phyloP scores from a whole-genome alignment of 2,888 invertebrate species.

The Trissolcus brochymenae region DNA sequence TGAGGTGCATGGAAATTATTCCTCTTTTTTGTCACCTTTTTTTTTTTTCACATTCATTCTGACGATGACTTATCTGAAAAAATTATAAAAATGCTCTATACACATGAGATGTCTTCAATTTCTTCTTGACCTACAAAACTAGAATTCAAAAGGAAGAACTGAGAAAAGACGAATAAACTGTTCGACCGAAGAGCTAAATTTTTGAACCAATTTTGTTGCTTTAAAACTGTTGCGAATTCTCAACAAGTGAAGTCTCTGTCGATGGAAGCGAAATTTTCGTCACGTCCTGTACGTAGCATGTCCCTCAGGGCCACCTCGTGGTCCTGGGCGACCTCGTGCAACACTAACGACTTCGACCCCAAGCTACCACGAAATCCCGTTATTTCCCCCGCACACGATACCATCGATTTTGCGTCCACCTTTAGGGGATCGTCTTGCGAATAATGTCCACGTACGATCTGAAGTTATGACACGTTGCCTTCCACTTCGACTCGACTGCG shows the following conservation, averaged over 20 bases:
- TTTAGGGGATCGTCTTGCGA: constrained; percentile 26
- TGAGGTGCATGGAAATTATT: not conserved
- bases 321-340: constrained; percentile 51
- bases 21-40: constrained; percentile 3
- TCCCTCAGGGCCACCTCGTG: constrained; percentile 48
- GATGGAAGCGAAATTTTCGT: constrained; percentile 59
- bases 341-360: constrained; percentile 50
- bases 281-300: constrained; percentile 50
- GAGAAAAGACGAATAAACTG: no score
- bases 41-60: not conserved
- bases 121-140: no score
- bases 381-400: constrained; percentile 66
- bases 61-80: no score
- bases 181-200: no score
- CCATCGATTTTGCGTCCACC: constrained; percentile 66
- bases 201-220: no score
- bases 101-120: no score
- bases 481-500: not conserved
- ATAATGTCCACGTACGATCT: constrained; percentile 9
- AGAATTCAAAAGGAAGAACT: no score
- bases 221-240: constrained; percentile 5
- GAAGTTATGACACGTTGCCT: constrained; percentile 23
- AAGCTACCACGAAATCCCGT: constrained; percentile 63
- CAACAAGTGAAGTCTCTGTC: constrained; percentile 35
- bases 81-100: no score